Base-by-base conservation (phyloP, 2,113 vertebrate species). In the Triplophysa dalaica region DNA sequence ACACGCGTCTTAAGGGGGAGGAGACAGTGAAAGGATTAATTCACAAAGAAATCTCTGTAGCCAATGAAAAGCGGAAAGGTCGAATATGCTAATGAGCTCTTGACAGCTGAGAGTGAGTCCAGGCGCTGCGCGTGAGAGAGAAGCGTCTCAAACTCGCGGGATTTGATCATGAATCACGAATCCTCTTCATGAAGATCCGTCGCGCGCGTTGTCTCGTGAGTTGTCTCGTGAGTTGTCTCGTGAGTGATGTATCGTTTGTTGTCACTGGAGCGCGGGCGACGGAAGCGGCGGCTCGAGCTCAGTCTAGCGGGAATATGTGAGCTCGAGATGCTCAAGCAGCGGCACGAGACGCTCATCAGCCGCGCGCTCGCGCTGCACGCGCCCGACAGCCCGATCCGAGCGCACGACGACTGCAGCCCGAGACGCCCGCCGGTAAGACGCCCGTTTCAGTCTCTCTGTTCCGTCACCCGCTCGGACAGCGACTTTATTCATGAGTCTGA, bases 241-340 rank as follows among this genome's bases (percentile, higher is more conserved):
- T 29, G 24, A 70, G 78, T 19, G 66, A 88, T 90, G 87, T 88
- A 89, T 22, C 85, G 88, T 1, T 78, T 81, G 4, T 89, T 89
- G 29, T 86, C 88, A 1, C 68, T 85, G 67, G 91, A 92, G 80
- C 89, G 91, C 61, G 87, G 90, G 45, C 86, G 90, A 50, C 91
- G 89, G 70, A 93, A 91, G 85, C 89, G 88, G 83, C 85, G 90
- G 3, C 79, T 93, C 81, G 90, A 93, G 83, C 89, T 89, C 33
- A 91, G 88, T 65, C 77, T 93, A 74, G 87, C 92, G 52, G 92
- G 86, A 1, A 52, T 93, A 45, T 89, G 86, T 8, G 91, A 93
- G 86, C 83, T 93, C 58, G 90, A 91, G 72, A 79, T 92, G 78
- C 89, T 92, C 1, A 91, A 89, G 62, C 91, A 92, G 84, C 82